Conservation (phyloP, 2,113 vertebrate species). For the Mesembrinibis cayennensis region DNA sequence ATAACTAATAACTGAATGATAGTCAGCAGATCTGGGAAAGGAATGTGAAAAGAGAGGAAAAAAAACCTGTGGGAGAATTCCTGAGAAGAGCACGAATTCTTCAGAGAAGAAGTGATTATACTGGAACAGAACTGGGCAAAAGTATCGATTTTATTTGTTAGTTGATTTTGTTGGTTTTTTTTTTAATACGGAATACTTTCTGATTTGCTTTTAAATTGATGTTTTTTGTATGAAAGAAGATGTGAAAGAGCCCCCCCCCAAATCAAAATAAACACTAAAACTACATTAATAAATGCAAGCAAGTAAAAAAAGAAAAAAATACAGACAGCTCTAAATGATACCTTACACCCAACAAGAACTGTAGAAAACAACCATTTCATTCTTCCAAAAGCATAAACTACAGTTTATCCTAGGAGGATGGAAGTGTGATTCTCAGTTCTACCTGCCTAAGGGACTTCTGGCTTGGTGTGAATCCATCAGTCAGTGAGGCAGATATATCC, state of each 20-base stretch:
- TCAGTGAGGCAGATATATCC: neutral
- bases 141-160: neutral
- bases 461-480: neutral
- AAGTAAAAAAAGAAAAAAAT: neutral
- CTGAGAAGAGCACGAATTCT: neutral
- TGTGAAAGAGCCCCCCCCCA: neutral
- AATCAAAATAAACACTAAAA: neutral
- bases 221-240: neutral
- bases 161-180: neutral
- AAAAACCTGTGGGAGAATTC: neutral
- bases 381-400: neutral
- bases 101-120: neutral
- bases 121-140: neutral
- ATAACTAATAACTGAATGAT: neutral
- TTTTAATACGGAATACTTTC: neutral
- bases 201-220: neutral
- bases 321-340: neutral
- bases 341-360: neutral
- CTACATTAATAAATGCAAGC: neutral
- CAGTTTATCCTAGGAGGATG: neutral
- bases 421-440: neutral
- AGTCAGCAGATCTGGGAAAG: neutral
- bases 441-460: neutral
- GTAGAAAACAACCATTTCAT: neutral
- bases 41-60: neutral